These are phyloP conservation scores for Octopus bimaculoides DNA, from an alignment of 1,140 invertebrate genomes.

Conservation along the genomic window DNA sequence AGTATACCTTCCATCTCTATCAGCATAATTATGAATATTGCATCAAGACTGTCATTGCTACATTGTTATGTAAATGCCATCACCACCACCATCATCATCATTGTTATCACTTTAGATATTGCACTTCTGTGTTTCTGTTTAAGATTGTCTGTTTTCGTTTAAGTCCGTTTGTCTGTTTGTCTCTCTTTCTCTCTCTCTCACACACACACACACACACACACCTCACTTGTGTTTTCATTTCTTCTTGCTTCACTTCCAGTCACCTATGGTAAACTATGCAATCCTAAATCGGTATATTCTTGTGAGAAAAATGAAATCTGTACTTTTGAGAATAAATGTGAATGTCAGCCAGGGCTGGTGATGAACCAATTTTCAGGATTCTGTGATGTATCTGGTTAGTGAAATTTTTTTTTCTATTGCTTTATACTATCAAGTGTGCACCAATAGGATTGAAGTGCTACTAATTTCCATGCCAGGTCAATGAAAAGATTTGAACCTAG, in stretches of 20 bases:
- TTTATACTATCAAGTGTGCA: too few species aligned
- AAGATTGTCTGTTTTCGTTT: neutral
- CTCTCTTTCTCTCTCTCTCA: neutral
- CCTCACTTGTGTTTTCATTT: neutral
- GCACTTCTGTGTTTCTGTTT: neutral
- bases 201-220: neutral
- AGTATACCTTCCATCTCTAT: neutral
- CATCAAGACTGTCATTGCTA: too few species aligned
- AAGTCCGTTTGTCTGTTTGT: neutral
- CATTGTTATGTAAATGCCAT: too few species aligned
- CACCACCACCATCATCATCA: neutral
- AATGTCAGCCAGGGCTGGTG: neutral
- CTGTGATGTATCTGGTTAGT: neutral
- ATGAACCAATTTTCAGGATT: neutral
- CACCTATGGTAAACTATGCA: neutral
- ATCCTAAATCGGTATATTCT: neutral
- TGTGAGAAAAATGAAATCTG: neutral
- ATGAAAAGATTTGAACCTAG: too few species aligned
- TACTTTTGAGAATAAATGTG: neutral
- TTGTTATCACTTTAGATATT: neutral
- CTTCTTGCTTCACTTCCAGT: neutral
- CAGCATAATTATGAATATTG: too few species aligned
- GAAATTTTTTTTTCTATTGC: neutral
- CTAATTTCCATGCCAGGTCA: too few species aligned
- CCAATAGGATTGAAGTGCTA: too few species aligned